Percentiles rank a stretch among this genome's conserved stretches.
phyloP scores from a whole-genome alignment of 2,113 vertebrate genomes.

The Microcebus griseorufus region DNA sequence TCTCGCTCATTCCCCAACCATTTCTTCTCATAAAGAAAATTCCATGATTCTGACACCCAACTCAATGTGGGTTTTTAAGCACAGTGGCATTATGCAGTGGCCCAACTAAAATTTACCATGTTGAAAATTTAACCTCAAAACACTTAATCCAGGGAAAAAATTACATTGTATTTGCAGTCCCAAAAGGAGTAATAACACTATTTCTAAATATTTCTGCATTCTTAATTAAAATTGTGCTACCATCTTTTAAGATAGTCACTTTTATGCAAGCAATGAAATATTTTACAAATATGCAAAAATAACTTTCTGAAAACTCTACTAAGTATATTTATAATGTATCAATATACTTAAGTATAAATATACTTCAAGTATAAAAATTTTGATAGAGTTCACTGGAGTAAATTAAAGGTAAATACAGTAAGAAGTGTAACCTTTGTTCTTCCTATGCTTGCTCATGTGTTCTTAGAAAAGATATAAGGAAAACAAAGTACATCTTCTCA shows the following conservation, averaged over 20 bases:
- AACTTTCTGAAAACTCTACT: background rate
- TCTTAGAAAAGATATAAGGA: background rate
- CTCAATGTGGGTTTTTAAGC: background rate
- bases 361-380: background rate
- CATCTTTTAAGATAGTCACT: background rate
- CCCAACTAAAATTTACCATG: background rate
- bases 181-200: background rate
- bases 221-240: background rate
- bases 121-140: background rate
- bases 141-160: background rate
- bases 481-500: background rate
- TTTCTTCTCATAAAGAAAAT: background rate
- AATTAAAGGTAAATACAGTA: background rate
- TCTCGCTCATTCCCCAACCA: background rate
- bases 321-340: background rate
- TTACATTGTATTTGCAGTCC: background rate
- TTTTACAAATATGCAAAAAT: background rate
- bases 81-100: background rate
- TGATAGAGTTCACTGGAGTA: background rate
- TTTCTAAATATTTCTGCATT: background rate
- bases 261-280: background rate
- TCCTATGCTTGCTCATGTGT: background rate
- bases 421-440: background rate
- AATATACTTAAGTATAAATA: no score
- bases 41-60: background rate